These are phyloP conservation scores for Melozone crissalis DNA, from an alignment of 2,113 vertebrate species.

Conservation along the genomic window DNA sequence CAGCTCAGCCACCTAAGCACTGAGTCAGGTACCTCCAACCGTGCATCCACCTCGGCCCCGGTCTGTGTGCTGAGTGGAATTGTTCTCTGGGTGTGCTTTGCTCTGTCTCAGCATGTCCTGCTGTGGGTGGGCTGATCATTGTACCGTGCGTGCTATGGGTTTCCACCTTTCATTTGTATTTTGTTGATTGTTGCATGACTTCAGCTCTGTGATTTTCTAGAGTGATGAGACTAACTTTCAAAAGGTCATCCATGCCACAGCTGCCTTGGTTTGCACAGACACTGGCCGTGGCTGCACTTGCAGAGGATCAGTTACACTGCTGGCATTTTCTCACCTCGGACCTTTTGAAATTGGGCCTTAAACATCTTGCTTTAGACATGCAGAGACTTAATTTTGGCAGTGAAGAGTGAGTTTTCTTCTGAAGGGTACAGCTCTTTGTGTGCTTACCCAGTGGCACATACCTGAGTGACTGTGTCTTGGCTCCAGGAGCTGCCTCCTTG, in stretches of 20 bases:
- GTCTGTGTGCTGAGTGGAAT: constrained; percentile 1
- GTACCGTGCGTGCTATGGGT: background rate
- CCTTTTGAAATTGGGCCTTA: constrained; percentile 61
- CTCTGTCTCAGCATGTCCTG: constrained; percentile 73
- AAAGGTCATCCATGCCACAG: constrained; percentile 30
- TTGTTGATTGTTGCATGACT: constrained; percentile 58
- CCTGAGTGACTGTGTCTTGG: background rate
- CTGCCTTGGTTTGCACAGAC: constrained; percentile 4
- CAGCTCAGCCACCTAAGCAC: constrained; percentile 89
- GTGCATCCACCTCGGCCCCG: background rate
- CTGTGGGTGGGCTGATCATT: constrained; percentile 17
- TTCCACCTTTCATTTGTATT: constrained; percentile 44
- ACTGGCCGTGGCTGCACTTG: background rate
- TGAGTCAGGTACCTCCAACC: constrained; percentile 88
- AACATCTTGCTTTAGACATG: constrained; percentile 16
- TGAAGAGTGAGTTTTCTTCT: background rate
- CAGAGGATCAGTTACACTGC: background rate
- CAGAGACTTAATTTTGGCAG: background rate
- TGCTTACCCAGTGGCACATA: background rate
- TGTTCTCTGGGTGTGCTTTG: constrained; percentile 46
- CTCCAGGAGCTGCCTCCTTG: background rate
- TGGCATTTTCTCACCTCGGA: background rate
- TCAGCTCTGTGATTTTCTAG: constrained; percentile 12
- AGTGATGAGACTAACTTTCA: constrained; percentile 33
- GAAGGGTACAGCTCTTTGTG: background rate